Percentiles rank a stretch among this genome's conserved stretches.
phyloP scores from a whole-genome alignment of 2,113 vertebrate species.

The Lathamus discolor region DNA sequence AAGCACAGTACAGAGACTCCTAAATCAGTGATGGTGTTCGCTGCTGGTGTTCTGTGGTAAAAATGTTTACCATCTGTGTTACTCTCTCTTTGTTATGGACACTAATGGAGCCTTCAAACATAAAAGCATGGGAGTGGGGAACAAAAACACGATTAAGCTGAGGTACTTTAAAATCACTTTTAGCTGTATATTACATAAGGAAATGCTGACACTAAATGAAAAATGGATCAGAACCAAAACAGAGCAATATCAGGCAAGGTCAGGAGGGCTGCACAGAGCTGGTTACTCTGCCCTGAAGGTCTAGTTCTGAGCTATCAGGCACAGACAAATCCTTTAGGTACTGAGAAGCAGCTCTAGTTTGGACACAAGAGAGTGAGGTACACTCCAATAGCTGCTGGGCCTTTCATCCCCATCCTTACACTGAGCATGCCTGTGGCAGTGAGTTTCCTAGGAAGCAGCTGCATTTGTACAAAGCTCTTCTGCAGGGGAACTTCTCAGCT shows the following conservation, averaged over 20 bases:
- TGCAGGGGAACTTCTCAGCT: background rate
- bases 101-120: conserved; percentile 56
- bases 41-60: conserved; percentile 64
- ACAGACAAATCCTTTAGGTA: background rate
- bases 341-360: background rate
- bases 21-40: conserved; percentile 53
- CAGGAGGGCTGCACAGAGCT: background rate
- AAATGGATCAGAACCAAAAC: background rate
- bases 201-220: conserved; percentile 9
- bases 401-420: background rate
- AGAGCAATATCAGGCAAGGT: background rate
- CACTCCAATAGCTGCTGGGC: background rate
- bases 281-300: background rate
- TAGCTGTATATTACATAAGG: background rate
- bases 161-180: conserved; percentile 43
- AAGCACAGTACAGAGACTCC: conserved; percentile 62
- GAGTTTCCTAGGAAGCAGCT: conserved; percentile 17
- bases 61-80: conserved; percentile 72
- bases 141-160: background rate
- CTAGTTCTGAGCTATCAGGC: background rate
- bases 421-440: background rate
- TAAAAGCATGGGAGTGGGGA: conserved; percentile 25
- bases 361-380: background rate
- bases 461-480: background rate
- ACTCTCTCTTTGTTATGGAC: conserved; percentile 57